Evolutionary conservation across 2,113 vertebrate genomes (phyloP), one percentile per base, ranked within the genome.

Genomic region (Upupa epops): DNA sequence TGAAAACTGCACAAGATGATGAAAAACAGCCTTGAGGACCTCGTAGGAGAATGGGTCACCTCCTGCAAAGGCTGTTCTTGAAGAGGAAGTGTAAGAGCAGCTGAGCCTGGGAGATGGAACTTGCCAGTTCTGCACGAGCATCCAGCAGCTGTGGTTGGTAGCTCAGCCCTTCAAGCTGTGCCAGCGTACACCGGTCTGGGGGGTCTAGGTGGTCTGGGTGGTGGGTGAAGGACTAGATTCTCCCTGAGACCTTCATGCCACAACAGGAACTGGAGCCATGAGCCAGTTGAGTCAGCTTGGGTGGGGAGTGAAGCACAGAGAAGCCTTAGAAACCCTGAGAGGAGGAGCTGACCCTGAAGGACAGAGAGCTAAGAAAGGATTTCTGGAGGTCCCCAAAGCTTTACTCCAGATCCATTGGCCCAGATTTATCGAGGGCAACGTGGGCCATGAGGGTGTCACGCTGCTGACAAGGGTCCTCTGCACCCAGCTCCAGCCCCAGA

Each of bases 241-340:
- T 49, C 5, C 31, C 37, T 1, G 17, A 55, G 31, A 32, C 31
- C 40, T 19, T 3, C 0, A 2, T n/a, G 58, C 21, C 3, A 0
- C 5, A 25, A 14, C 19, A 36, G 36, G 31, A 49, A 9, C 20
- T 31, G 68, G 32, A 21, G 13, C 34, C 54, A 2, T 3, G 20
- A 7, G 16, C 58, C 25, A 1, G 8, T 2, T n/a, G n/a, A n/a
- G 29, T 24, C 45, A 5, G 28, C 45, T 70, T 20, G 59, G 54
- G 2, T 2, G 5, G 40, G 9, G 31, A 28, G n/a, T 8, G 54
- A 37, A 20, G 46, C 42, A 20, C 12, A 9, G 11, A 21, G 17
- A 21, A 48, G 29, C 31, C 32, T n/a, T 40, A 13, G 54, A 55
- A 71, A 56, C 42, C 28, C 17, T 26, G 2, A 49, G 66, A 58